These are phyloP conservation scores for Orbicella faveolata DNA, from an alignment of 64 coral and sea anemone species.

Conservation along the genomic window DNA sequence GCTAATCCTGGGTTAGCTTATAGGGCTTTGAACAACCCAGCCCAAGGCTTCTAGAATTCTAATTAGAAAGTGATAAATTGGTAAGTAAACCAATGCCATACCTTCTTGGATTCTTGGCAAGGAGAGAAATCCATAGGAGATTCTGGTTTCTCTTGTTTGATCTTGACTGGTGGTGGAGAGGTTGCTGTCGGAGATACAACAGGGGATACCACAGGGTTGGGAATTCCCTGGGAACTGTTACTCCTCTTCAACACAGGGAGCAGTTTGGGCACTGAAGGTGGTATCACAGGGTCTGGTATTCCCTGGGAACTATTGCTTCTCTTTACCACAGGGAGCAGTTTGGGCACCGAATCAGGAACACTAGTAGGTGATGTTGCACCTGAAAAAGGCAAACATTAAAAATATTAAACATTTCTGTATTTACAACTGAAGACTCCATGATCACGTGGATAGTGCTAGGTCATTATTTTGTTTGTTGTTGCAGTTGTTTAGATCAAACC, in stretches of 20 bases:
- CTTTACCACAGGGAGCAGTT: constrained; percentile 38
- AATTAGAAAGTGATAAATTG: too few relatives aligned
- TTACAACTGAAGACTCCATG: too few relatives aligned
- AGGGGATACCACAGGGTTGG: constrained; percentile 38
- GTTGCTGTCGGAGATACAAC: constrained; percentile 22
- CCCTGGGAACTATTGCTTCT: constrained; percentile 66
- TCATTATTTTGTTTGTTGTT: too few relatives aligned
- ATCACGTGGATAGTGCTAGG: too few relatives aligned
- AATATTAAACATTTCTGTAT: background rate
- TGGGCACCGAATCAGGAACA: constrained; percentile 23
- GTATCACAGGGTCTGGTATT: background rate
- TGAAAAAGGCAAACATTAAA: background rate
- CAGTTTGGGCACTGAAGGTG: constrained; percentile 33
- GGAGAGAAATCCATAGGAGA: constrained; percentile 34
- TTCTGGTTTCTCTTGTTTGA: constrained; percentile 79
- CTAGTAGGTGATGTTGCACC: constrained; percentile 14
- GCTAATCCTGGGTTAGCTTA: background rate
- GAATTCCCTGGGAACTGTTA: constrained; percentile 52
- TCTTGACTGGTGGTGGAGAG: constrained; percentile 30
- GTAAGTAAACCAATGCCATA: constrained; percentile 18
- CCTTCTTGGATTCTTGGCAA: constrained; percentile 62
- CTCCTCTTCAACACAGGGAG: constrained; percentile 61
- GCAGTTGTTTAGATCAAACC: too few relatives aligned
- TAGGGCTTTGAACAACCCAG: too few relatives aligned
- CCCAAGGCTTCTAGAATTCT: too few relatives aligned